Evolutionary conservation across 2,797 vertebrate species (phyloP).

Genomic region (Chloroceryle amazona): DNA sequence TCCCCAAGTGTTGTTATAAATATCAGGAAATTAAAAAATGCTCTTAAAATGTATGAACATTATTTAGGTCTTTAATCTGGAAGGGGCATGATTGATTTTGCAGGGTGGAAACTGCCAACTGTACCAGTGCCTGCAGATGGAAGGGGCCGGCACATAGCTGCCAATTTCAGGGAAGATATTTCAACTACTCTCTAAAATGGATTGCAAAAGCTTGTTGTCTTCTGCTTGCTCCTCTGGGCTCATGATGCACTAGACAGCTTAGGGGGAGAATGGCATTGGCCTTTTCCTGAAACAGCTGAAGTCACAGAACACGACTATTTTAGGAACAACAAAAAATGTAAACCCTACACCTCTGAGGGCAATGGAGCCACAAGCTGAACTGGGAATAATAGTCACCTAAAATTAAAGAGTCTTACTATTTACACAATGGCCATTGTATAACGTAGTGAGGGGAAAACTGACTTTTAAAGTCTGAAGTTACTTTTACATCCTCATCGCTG

Average conservation of each 20-base stretch:
- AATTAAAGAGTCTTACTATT: background rate
- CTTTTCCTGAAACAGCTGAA: slow-evolving; percentile 6
- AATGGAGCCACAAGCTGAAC: background rate
- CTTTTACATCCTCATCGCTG: background rate
- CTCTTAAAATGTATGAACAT: slow-evolving; percentile 74
- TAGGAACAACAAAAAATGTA: background rate
- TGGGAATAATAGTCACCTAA: background rate
- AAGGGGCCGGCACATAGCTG: slow-evolving; percentile 70
- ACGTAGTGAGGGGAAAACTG: background rate
- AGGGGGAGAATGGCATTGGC: background rate
- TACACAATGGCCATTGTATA: background rate
- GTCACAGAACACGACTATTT: background rate
- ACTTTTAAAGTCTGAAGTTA: background rate
- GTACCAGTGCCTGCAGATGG: slow-evolving; percentile 74
- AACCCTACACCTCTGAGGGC: background rate
- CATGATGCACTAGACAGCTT: background rate
- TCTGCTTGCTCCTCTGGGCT: slow-evolving; percentile 27
- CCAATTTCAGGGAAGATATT: slow-evolving; percentile 70
- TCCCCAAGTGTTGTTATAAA: slow-evolving; percentile 76
- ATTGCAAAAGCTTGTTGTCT: slow-evolving; percentile 54
- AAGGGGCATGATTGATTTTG: slow-evolving; percentile 78
- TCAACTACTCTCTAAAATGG: slow-evolving; percentile 56
- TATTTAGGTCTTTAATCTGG: slow-evolving; percentile 77
- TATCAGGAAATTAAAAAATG: slow-evolving; percentile 77
- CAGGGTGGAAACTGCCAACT: slow-evolving; percentile 74